Base-by-base conservation (phyloP, 2,797 vertebrate species). In the Protosalanx chinensis region DNA sequence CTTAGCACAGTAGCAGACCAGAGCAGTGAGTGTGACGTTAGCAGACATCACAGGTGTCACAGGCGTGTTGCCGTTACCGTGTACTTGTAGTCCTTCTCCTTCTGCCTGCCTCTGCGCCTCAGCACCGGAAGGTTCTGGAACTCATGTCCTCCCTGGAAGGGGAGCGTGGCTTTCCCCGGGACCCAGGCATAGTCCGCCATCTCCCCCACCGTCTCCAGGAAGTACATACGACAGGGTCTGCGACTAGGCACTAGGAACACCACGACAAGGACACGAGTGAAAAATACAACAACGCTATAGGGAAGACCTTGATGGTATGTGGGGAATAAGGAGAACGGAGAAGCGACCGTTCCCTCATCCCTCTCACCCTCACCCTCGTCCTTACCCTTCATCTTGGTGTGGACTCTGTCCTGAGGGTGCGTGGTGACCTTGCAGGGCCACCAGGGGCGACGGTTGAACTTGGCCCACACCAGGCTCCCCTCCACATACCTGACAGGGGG, bases 391-490 rank as follows among this genome's bases (percentile, higher is more conserved):
- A 97, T 98, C 89, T 95, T 96, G 78, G 95, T 95, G 91, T 97
- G 94, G 53, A 81, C 90, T 65, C 95, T 93, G 76, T 92, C 91
- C 76, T 91, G 83, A 0, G 94, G 93, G 89, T 97, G 94, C 75
- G 88, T 89, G 84, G 91, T 93, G 85, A 99, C 77, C 76, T 90
- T 94, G 89, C 97, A 97, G 69, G 97, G 97, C 97, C 97, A 99
- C 98, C 98, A 99, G 10, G 98, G 97, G 71, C 96, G 92, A 76
- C 95, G 93, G 91, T 96, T 97, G 89, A 98, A 97, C 88, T 98
- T 99, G 80, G 97, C 97, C 97, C 97, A 99, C 76, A 99, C 97
- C 81, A 98, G 86, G 87, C 98, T 95, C 75, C 96, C 96, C 82
- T 95, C 92, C 82, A 93, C 84, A 85, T 95, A 96, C 82, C 94